Evolutionary conservation across 2,113 vertebrate genomes (phyloP), one percentile per base, ranked within the genome.

Genomic region (Gavia stellata): DNA sequence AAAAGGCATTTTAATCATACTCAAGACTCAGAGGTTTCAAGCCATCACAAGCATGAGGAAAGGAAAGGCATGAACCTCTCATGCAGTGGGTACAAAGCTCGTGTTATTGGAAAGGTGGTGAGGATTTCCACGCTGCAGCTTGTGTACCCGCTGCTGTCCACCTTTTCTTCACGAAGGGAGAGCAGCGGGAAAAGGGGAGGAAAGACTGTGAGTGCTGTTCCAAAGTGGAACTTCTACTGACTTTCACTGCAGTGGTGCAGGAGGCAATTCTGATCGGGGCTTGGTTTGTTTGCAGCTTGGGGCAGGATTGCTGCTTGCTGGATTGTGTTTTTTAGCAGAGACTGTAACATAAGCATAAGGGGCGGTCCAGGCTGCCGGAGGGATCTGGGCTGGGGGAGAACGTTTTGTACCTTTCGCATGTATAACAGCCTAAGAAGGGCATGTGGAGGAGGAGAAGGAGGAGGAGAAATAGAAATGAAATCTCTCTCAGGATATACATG

Each of bases 401-500:
- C 0, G 17, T 59, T 90, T 91, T 95, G 66, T 28, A 65, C 33
- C 62, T 83, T 88, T 86, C 50, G 44, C 38, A n/a, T 15, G 34
- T 10, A 10, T 59, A 81, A 59, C 33, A 81, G 85, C 75, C 62
- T 67, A 29, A 55, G 73, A 45, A 36, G 33, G 36, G 59, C 34
- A 28, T 1, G 13, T 36, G 81, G 81, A 72, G 85, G 70, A 90
- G 78, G 47, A 90, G 63, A 62, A 82, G 42, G 65, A 90, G 61
- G 42, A 87, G 77, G 40, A 94, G 95, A 84, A 93, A 87, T 13
- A 90, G 74, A 86, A 92, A 36, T 56, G 26, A 86, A 97, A 94
- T 93, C 88, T 97, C 93, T 97, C 97, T 97, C 96, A 97, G 97
- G 97, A 94, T 89, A 91, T 78, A 93, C 44, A 25, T 50, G 93